Evolutionary conservation across 2,888 invertebrate genomes (phyloP), one percentile per base, ranked within the genome.

Genomic region (Cerastis rubricosa): DNA sequence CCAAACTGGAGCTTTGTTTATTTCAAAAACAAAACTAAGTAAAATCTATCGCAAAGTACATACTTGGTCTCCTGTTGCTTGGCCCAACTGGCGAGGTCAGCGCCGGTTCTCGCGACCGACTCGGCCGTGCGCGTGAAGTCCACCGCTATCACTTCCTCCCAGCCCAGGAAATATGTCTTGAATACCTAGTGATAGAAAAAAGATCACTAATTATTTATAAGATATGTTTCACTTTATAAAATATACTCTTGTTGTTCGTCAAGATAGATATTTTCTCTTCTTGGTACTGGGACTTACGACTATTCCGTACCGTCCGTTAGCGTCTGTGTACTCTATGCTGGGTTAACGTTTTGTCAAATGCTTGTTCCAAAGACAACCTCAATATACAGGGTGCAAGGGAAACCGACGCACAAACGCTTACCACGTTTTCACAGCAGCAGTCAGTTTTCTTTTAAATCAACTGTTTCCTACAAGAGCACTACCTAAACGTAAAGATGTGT

Each of bases 141-240:
- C 12, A 99, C 99, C 0, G 99, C 99, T 89, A 99, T 99, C 29
- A 99, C 99, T 95, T 99, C 99, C 93, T 99, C 99, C 99, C 99
- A 99, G 14, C 99, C 99, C 67, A 97, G 95, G 96, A 99, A 99
- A 95, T 99, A 99, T 1, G 98, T 98, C 95, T 99, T 99, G 96
- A 99, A 99, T 86, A 99, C 98, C 97, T 98, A 88, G 59, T 2
- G 7, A 68, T 7, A 45, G 9, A 51, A 70, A 0, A 72, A 6
- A 19, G 14, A 29, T 66, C 9, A 19, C n/a, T 91, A 51, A 51
- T 51, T n/a, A 51, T 51, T 51, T 3, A 0, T 19, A 47, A 35
- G 14, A 6, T 6, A 17, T 8, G 7, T 51, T 25, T 40, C 25
- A 17, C 17, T 40, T 22, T 7, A 35, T 9, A n/a, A 63, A 71